Base-by-base conservation (phyloP, 2,888 invertebrate genomes). In the Rhingia rostrata region DNA sequence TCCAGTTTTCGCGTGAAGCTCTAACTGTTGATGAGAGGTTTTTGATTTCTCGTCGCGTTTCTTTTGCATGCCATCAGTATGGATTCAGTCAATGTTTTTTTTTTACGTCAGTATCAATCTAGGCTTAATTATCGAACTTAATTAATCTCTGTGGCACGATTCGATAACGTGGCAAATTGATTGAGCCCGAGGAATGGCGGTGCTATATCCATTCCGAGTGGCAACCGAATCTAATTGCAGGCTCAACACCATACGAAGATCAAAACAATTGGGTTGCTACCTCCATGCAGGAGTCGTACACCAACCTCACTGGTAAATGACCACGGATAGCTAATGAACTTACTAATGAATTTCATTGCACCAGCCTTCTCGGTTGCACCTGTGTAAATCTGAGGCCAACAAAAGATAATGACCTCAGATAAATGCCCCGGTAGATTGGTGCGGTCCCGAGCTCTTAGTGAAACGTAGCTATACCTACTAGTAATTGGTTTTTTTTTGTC, bases 121-220 rank as follows among this genome's bases (percentile, higher is more conserved):
- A 86, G 87, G 87, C 87, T 89, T 90, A 89, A 90, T 89, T 90
- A 89, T 90, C 89, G 66, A 86, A 86, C 70, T 87, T 89, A 89
- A 90, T 89, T 89, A 90, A 90, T 90, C 87, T 86, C 10, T 70
- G 39, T 53, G 77, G 86, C 84, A 82, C 83, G 81, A 86, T 83
- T 87, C 77, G 82, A 86, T 80, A 82, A 82, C 86, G 81, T 80
- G 74, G 79, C 86, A 79, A 82, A 86, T 82, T 79, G 86, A 82
- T 86, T 73, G 70, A 56, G 64, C 88, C 49, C 87, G 87, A 87
- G 88, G 87, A 88, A 89, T 88, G 87, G 87, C 87, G 88, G 88
- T 56, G 88, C 88, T 87, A 88, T 88, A 86, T 86, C 86, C 87
- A 39, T 86, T 86, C 82, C 86, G 86, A 89, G 87, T 88, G 87